Evolutionary conservation across 2,113 vertebrate species (phyloP).

Genomic region (Stegastes partitus): DNA sequence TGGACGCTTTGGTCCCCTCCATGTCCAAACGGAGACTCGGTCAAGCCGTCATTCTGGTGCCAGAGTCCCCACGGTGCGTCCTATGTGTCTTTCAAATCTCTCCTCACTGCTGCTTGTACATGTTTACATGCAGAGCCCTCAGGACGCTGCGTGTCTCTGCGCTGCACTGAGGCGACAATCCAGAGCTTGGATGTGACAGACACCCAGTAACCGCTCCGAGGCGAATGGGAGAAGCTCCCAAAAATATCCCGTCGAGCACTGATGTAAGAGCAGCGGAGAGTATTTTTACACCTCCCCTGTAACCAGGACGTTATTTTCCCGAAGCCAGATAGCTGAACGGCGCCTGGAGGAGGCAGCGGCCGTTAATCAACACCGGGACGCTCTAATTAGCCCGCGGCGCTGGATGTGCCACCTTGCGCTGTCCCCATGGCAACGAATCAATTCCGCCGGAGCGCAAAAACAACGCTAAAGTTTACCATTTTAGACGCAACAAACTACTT

Average conservation of each 20-base stretch:
- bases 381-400: constrained; percentile 19
- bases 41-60: constrained; percentile 70
- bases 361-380: constrained; percentile 31
- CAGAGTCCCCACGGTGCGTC: background rate
- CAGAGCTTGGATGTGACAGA: constrained; percentile 43
- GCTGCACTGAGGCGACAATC: constrained; percentile 36
- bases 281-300: constrained; percentile 83
- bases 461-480: background rate
- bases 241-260: constrained; percentile 80
- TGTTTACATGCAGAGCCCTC: background rate
- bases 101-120: background rate
- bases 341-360: constrained; percentile 23
- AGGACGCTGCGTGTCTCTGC: background rate
- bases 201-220: constrained; percentile 59
- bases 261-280: constrained; percentile 74
- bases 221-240: constrained; percentile 72
- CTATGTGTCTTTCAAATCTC: background rate
- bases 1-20: constrained; percentile 61
- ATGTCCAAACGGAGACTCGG: constrained; percentile 78
- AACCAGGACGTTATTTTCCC: constrained; percentile 67
- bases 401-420: constrained; percentile 12
- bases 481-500: background rate
- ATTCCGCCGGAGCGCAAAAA: background rate
- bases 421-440: constrained; percentile 47
- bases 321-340: constrained; percentile 28